Base-by-base conservation (phyloP, 2,888 invertebrate genomes). In the Malachius bipustulatus region DNA sequence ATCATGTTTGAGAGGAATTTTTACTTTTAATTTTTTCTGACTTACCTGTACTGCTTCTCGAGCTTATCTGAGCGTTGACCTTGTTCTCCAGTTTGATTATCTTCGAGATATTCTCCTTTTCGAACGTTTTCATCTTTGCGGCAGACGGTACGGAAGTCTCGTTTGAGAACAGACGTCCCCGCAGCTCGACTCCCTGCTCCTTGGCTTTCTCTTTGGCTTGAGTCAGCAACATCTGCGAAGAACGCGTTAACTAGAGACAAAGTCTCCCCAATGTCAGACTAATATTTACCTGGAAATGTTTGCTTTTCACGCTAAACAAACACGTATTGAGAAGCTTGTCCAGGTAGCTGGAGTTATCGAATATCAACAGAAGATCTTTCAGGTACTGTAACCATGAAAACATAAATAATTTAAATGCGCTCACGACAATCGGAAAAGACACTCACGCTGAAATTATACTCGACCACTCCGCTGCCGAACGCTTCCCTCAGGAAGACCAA, bases 311-410 rank as follows among this genome's bases (percentile, higher is more conserved):
- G 42, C 59, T 62, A 61, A 90, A 90, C 62, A 83, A 88, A 3
- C 80, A 74, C 0, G 89, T 88, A 32, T 81, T 82, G 71, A 90
- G 78, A 37, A 87, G 65, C 47, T 82, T 81, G 62, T 90, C 89
- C 59, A 90, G 68, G 54, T 80, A 84, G 47, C 87, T 76, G 53
- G 85, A 88, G 56, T 87, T 84, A 57, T 84, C 87, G 56, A 88
- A 88, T 28, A 88, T 75, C 51, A 77, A 75, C 39, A 89, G 63
- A 29, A 89, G 64, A 60, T 83, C 82, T 46, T 79, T 72, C 75
- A 88, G 79, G 14, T 83, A 77, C 75, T 62, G 61, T 38, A 66
- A 65, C 38, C n/a, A n/a, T n/a, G n/a, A 11, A 34, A 9, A 15
- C 13, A n/a, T 19, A 12, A 2, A 14, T 12, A 29, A 8, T 27